These are phyloP conservation scores for Zaprionus camerounensis DNA, from an alignment of 1,140 invertebrate genomes.

Conservation along the genomic window DNA sequence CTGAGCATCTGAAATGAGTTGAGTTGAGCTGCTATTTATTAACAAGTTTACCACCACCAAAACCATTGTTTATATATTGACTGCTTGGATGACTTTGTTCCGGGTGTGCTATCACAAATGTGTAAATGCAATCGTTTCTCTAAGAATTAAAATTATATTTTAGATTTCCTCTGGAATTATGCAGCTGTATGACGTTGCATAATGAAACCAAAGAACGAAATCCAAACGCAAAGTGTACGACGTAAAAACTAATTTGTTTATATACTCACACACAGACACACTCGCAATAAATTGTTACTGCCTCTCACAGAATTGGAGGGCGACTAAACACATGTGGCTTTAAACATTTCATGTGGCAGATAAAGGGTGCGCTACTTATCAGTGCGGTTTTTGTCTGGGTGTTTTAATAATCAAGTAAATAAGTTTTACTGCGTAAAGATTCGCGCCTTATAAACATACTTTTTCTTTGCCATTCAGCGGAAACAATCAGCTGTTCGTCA, in stretches of 20 bases:
- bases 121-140: conserved; percentile 62
- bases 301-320: neutral
- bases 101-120: conserved; percentile 47
- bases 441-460: conserved; percentile 5
- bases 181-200: conserved; percentile 67
- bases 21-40: conserved; percentile 29
- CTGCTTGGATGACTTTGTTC: conserved; percentile 3
- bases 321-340: neutral
- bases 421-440: conserved; percentile 24
- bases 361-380: neutral
- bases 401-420: neutral
- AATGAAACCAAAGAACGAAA: conserved; percentile 60
- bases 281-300: neutral
- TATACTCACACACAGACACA: conserved; percentile 40
- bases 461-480: conserved; percentile 1
- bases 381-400: neutral
- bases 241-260: conserved; percentile 56
- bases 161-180: conserved; percentile 30
- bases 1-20: conserved; percentile 58
- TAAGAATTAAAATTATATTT: conserved; percentile 13
- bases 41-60: conserved; percentile 29
- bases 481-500: conserved; percentile 2
- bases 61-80: conserved; percentile 33
- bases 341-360: neutral
- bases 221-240: conserved; percentile 30